Conservation (phyloP, 2,113 vertebrate species). For the Salminus brasiliensis region DNA sequence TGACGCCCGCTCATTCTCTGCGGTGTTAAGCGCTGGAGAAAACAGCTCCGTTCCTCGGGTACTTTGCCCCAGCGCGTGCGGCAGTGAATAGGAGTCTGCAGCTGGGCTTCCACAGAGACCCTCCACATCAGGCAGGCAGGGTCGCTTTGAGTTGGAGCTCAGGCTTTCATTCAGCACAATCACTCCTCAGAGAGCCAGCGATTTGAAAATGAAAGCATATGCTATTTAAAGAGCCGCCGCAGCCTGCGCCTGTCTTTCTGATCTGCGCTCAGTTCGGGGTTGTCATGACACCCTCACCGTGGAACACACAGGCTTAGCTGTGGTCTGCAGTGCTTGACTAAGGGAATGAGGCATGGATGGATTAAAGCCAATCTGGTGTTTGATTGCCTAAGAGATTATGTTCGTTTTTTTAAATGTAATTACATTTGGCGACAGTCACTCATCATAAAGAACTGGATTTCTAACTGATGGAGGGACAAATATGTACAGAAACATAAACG, state of each 20-base stretch:
- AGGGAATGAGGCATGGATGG: not conserved
- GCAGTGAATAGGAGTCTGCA: slow-evolving; percentile 26
- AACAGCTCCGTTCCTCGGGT: slow-evolving; percentile 37
- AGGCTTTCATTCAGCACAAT: slow-evolving; percentile 31
- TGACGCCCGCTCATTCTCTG: slow-evolving; percentile 19
- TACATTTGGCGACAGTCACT: not conserved
- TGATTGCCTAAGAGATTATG: slow-evolving; percentile 16
- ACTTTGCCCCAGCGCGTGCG: not conserved
- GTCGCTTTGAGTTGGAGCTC: slow-evolving; percentile 12
- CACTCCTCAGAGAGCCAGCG: slow-evolving; percentile 23
- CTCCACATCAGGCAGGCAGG: slow-evolving; percentile 3
- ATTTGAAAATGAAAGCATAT: slow-evolving; percentile 39
- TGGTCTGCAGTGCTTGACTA: not conserved
- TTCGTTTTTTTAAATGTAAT: not conserved
- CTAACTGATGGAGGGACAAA: not conserved
- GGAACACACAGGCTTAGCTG: not conserved
- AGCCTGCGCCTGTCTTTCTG: slow-evolving; percentile 18
- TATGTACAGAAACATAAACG: not conserved
- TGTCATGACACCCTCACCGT: slow-evolving; percentile 29
- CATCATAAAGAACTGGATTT: not conserved
- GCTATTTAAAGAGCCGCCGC: slow-evolving; percentile 24
- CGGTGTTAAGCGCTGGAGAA: slow-evolving; percentile 30
- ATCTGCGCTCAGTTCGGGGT: slow-evolving; percentile 16
- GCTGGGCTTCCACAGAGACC: slow-evolving; percentile 24
- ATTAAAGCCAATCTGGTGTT: not conserved